A percentile compares a stretch with the other conserved stretches of the same genome.
These are phyloP conservation scores for Drosophila navojoa DNA, from an alignment of 1,140 invertebrate genomes.

Conservation along the genomic window DNA sequence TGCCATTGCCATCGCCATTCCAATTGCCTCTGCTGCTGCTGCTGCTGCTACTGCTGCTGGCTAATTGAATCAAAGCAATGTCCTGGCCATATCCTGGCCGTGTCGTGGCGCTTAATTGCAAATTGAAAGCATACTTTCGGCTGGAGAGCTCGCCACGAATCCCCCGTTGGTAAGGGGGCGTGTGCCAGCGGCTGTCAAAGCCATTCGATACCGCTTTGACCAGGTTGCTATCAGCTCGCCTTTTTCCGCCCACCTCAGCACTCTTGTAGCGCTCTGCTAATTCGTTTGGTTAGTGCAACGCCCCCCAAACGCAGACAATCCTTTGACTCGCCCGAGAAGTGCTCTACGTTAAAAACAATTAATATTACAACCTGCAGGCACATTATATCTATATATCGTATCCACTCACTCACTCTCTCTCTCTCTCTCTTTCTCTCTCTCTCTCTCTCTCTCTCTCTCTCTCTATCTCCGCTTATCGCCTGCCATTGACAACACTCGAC, in stretches of 20 bases:
- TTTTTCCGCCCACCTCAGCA: not conserved
- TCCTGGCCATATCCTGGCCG: conserved; percentile 23
- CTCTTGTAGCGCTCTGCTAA: conserved; percentile 2
- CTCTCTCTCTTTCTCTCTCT: conserved; percentile 42
- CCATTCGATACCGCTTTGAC: conserved; percentile 58
- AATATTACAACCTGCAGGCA: conserved; percentile 80
- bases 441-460: not conserved
- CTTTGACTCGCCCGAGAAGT: conserved; percentile 57
- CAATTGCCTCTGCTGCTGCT: too few species aligned
- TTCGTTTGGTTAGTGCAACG: conserved; percentile 26
- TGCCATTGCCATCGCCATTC: too few species aligned
- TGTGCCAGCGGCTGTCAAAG: conserved; percentile 65
- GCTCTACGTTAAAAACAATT: conserved; percentile 74
- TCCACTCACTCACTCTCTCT: conserved; percentile 39
- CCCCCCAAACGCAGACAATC: conserved; percentile 24
- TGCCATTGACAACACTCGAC: conserved; percentile 65
- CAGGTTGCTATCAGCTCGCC: conserved; percentile 1
- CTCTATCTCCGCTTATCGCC: conserved; percentile 54
- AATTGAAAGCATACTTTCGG: conserved; percentile 72
- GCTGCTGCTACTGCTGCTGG: conserved; percentile 27
- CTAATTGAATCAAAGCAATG: conserved; percentile 76
- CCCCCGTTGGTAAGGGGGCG: conserved; percentile 17
- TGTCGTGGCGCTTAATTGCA: conserved; percentile 69
- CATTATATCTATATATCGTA: conserved; percentile 55
- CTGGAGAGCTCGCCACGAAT: not conserved